phyloP scores from a whole-genome alignment of 2,113 vertebrate species.

The Dasypus novemcinctus region DNA sequence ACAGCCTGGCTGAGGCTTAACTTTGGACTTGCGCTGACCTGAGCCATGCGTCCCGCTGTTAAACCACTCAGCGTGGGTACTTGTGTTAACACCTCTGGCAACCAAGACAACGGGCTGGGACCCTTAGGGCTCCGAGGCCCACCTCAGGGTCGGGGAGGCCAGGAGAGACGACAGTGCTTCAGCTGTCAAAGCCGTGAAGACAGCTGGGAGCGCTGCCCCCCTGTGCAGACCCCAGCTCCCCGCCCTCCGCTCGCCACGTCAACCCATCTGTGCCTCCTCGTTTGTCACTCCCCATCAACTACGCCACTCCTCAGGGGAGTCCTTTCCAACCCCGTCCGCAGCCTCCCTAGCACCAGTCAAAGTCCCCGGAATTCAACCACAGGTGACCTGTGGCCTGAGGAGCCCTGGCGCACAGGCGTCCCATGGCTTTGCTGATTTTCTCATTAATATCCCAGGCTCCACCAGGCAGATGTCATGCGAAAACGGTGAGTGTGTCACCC shows the following conservation, averaged over 20 bases:
- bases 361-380: background rate
- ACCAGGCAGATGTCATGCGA: background rate
- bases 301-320: background rate
- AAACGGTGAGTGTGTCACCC: background rate
- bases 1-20: too few species aligned
- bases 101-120: too few species aligned
- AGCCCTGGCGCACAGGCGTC: background rate
- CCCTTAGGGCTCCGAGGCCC: background rate
- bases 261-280: background rate
- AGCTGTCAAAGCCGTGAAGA: background rate
- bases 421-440: background rate
- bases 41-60: too few species aligned
- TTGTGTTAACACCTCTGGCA: too few species aligned
- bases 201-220: background rate
- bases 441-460: background rate
- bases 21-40: too few species aligned
- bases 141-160: background rate
- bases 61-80: too few species aligned
- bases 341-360: background rate
- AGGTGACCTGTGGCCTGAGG: background rate
- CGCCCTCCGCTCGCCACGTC: background rate
- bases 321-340: background rate
- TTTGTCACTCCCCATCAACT: background rate
- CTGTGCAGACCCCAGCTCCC: background rate
- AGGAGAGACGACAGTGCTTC: background rate